These are phyloP conservation scores for Melangyna quadrimaculata DNA, from an alignment of 2,888 invertebrate genomes.

Conservation along the genomic window DNA sequence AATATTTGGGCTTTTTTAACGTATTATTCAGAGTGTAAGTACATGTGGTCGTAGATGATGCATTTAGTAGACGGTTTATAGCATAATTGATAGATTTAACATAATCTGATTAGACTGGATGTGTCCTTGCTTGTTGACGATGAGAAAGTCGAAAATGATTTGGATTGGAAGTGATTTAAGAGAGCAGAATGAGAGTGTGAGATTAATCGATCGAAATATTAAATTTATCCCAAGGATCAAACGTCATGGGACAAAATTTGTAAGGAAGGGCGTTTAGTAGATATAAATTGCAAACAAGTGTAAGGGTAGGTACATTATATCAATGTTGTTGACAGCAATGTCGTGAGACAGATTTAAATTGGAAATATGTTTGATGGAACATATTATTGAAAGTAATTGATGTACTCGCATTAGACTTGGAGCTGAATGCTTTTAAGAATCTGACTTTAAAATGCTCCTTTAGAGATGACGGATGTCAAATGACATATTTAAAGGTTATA, in stretches of 20 bases:
- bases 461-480: neutral
- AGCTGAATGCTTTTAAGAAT: neutral
- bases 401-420: neutral
- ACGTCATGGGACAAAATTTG: neutral
- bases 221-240: slow-evolving; percentile 35
- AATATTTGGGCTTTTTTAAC: slow-evolving; percentile 25
- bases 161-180: slow-evolving; percentile 49
- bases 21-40: neutral
- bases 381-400: slow-evolving; percentile 23
- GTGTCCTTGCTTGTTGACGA: slow-evolving; percentile 19
- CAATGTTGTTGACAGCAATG: slow-evolving; percentile 36
- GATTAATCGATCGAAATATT: slow-evolving; percentile 39
- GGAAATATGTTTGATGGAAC: slow-evolving; percentile 34
- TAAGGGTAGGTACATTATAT: neutral
- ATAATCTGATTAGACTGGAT: slow-evolving; percentile 58
- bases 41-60: slow-evolving; percentile 7
- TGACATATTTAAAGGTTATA: neutral
- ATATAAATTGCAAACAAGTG: neutral
- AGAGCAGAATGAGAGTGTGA: neutral
- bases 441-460: neutral
- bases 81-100: slow-evolving; percentile 65
- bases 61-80: slow-evolving; percentile 47
- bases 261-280: neutral
- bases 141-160: neutral
- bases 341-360: slow-evolving; percentile 35